Percentiles rank a stretch among this genome's conserved stretches.
Evolutionary conservation across 2,113 vertebrate species (phyloP).

Genomic region (Thomomys bottae): DNA sequence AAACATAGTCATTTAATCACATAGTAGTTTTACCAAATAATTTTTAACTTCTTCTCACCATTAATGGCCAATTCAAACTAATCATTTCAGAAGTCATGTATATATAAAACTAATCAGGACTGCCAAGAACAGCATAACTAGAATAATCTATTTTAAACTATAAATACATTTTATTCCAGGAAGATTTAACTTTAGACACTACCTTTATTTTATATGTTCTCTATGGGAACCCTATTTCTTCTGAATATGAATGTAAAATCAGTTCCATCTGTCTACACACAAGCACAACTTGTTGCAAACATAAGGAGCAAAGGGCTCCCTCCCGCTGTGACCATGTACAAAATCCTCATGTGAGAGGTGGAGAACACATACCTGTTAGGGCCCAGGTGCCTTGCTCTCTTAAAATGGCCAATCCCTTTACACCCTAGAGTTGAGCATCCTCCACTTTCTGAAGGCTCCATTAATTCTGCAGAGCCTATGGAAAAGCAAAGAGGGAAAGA

Average conservation of each 20-base stretch:
- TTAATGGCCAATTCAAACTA: slow-evolving; percentile 13
- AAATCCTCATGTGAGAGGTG: background rate
- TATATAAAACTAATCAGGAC: background rate
- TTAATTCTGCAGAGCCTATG: slow-evolving; percentile 88
- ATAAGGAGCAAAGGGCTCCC: background rate
- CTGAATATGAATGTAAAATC: slow-evolving; percentile 63
- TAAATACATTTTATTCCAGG: slow-evolving; percentile 45
- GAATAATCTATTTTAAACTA: slow-evolving; percentile 55
- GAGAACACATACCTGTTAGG: slow-evolving; percentile 88
- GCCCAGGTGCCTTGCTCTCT: slow-evolving; percentile 89
- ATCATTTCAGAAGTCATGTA: slow-evolving; percentile 45
- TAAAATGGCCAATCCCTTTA: slow-evolving; percentile 90
- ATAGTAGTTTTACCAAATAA: background rate
- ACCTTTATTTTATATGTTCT: slow-evolving; percentile 71
- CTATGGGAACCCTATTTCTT: slow-evolving; percentile 78
- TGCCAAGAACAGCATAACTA: slow-evolving; percentile 55
- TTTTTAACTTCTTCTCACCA: background rate
- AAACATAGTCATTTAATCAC: background rate
- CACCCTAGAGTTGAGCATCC: slow-evolving; percentile 90
- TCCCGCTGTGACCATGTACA: background rate
- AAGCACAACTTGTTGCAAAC: background rate
- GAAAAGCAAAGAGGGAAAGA: background rate
- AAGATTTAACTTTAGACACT: slow-evolving; percentile 65
- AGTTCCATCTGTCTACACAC: slow-evolving; percentile 26
- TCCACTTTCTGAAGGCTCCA: slow-evolving; percentile 88